A percentile compares a stretch with the other conserved stretches of the same genome.
Evolutionary conservation across 1,140 invertebrate genomes (phyloP).

Genomic region (Aricia agestis): DNA sequence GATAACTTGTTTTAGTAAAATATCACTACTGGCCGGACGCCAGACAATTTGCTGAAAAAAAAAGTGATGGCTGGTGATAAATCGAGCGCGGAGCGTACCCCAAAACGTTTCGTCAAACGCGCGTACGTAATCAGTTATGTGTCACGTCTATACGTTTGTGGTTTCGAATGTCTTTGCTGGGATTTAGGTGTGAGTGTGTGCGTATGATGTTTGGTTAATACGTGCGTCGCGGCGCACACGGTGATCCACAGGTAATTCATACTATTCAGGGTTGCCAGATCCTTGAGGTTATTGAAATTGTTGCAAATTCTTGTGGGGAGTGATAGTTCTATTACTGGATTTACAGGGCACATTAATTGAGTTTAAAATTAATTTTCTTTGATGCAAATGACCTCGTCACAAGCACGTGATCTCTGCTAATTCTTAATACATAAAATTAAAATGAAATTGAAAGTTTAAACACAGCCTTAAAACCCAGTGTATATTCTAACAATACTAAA

Average conservation of each 20-base stretch:
- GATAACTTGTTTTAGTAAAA: constrained; percentile 1
- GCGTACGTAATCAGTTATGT: constrained; percentile 24
- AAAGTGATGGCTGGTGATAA: constrained; percentile 7
- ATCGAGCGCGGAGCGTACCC: neutral
- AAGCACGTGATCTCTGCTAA: no score
- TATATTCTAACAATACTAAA: no score
- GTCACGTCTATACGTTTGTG: constrained; percentile 32
- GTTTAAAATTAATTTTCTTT: no score
- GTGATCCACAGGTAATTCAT: constrained; percentile 12
- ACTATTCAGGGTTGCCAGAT: constrained; percentile 7
- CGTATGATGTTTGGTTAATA: constrained; percentile 18
- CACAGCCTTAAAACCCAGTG: no score
- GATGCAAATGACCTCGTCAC: no score
- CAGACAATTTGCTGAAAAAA: constrained; percentile 12
- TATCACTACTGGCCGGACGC: neutral
- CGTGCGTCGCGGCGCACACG: constrained; percentile 9
- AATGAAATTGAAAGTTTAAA: no score
- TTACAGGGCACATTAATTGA: no score
- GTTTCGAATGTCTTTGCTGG: constrained; percentile 32
- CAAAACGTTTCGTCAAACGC: constrained; percentile 5
- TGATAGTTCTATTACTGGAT: no score
- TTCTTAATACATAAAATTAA: no score
- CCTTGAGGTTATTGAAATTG: no score
- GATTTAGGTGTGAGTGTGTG: constrained; percentile 25
- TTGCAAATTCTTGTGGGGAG: no score